phyloP scores from a whole-genome alignment of 2,113 vertebrate genomes.

The Hippolais icterina region DNA sequence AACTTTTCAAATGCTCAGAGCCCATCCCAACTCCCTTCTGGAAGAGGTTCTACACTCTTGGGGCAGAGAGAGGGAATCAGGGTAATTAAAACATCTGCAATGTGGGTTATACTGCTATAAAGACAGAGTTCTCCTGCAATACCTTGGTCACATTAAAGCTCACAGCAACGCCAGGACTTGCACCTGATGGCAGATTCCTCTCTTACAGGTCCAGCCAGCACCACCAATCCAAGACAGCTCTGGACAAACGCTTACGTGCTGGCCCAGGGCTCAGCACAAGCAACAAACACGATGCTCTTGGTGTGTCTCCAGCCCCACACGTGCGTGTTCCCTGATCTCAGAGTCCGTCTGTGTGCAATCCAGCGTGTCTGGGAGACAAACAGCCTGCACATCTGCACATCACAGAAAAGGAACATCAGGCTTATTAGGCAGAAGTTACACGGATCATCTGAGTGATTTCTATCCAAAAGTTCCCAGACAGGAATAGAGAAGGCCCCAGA shows the following conservation, averaged over 20 bases:
- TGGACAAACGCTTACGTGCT: not conserved
- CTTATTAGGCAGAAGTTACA: not conserved
- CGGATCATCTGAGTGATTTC: not conserved
- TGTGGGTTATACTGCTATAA: not conserved
- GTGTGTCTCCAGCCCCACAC: rapidly evolving
- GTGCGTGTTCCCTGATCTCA: not conserved
- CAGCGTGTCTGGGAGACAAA: not conserved
- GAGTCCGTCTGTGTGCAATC: not conserved
- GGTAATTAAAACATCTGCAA: not conserved
- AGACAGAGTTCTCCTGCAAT: not conserved
- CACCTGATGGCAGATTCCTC: not conserved
- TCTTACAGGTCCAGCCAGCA: not conserved
- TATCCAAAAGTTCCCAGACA: conserved; percentile 7
- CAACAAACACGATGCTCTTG: not conserved
- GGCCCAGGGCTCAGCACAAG: not conserved
- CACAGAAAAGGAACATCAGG: not conserved
- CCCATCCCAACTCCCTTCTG: not conserved
- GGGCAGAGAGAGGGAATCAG: not conserved
- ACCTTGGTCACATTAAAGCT: not conserved
- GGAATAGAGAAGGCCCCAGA: not conserved
- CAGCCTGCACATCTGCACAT: conserved; percentile 10
- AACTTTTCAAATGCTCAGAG: not conserved
- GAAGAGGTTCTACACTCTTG: not conserved
- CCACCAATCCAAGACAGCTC: not conserved
- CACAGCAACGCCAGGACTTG: not conserved